A percentile compares a stretch with the other conserved stretches of the same genome.
These are phyloP conservation scores for Acropora yongei DNA, from an alignment of 64 coral and sea anemone species.

Conservation along the genomic window DNA sequence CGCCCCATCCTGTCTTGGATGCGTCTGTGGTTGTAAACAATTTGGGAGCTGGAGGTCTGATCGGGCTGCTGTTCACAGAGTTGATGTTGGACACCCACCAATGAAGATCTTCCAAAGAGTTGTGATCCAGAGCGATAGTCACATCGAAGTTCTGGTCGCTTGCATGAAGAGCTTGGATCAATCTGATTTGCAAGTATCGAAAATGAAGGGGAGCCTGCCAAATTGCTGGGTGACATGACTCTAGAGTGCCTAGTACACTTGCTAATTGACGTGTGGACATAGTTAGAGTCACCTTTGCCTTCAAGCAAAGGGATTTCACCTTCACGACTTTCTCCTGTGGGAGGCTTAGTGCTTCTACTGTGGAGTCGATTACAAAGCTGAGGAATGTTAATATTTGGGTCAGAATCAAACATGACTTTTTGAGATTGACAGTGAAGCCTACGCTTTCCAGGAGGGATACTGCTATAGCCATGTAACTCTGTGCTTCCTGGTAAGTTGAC, in stretches of 20 bases:
- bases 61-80: not conserved
- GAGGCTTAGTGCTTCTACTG: too few relatives aligned
- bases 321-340: too few relatives aligned
- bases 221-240: not conserved
- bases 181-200: not conserved
- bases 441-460: conserved; percentile 18
- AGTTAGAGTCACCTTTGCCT: too few relatives aligned
- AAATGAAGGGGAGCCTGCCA: not conserved
- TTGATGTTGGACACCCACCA: not conserved
- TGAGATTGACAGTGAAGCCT: not conserved
- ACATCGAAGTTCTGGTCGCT: not conserved
- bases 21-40: not conserved
- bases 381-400: too few relatives aligned
- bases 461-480: conserved; percentile 1
- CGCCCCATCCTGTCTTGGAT: too few relatives aligned
- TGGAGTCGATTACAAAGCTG: too few relatives aligned
- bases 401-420: too few relatives aligned
- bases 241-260: not conserved
- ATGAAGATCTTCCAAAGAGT: not conserved
- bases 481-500: not conserved
- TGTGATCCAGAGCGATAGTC: not conserved
- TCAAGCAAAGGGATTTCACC: too few relatives aligned
- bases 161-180: not conserved
- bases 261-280: too few relatives aligned
- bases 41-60: not conserved